Base-by-base conservation (phyloP, 2,888 invertebrate species). In the Crematogaster levior region DNA sequence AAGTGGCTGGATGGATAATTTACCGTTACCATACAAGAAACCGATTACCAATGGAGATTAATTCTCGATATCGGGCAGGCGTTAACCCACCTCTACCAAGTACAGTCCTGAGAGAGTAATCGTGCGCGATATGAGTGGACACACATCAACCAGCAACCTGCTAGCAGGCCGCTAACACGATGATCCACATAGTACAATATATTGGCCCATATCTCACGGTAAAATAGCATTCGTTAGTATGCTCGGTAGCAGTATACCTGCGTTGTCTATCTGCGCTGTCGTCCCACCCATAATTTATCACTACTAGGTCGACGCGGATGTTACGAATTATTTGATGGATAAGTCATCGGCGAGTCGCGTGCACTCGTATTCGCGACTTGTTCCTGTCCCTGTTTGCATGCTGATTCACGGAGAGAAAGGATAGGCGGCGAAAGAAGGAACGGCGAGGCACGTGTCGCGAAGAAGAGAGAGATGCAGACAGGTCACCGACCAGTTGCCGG, bases 11-110 rank as follows among this genome's bases (percentile, higher is more conserved):
- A 77, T 91, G 88, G 91, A 91, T 92, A 91, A 90, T 91, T 86
- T 93, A 93, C 93, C 92, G 93, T 93, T 93, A 93, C 56, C 48
- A 21, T 68, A 24, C 87, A 85, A 89, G 89, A 88, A 91, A 86
- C 88, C 88, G 90, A 91, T 91, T 88, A 88, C 88, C 90, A 89
- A 91, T 88, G 90, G 90, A 91, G 91, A 92, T 92, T 92, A 91
- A 90, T 91, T 90, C 91, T 84, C 84, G 86, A 88, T 70, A 70
- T 86, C 84, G 84, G 77, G 72, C 63, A 75, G 66, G 85, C 66
- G 81, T 83, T 77, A 80, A 30, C 60, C 61, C 75, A 73, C 70
- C 73, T 82, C 21, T n/a, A 21, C 30, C 53, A 65, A 46, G 27
- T n/a, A 24, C 56, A 56, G 43, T 46, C 68, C 43, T 58, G 56